Percentiles rank a stretch among this genome's conserved stretches.
These are phyloP conservation scores for Lanius ludovicianus DNA, from an alignment of 2,113 vertebrate species.

Conservation along the genomic window DNA sequence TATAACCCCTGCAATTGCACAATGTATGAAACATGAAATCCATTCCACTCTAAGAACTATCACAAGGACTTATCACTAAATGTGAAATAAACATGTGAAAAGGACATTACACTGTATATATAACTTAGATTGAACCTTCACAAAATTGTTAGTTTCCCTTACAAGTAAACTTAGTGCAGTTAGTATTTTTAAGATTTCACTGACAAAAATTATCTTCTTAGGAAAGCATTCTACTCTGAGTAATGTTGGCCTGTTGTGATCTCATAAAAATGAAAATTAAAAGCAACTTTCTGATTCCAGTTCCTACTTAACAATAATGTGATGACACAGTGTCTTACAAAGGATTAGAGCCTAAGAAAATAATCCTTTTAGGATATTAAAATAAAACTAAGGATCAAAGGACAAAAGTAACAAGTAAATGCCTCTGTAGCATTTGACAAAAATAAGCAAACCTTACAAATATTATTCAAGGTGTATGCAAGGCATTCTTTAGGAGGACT, in stretches of 20 bases:
- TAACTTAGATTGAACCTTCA: neutral
- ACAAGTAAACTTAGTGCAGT: neutral
- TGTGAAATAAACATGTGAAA: neutral
- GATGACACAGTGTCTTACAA: neutral
- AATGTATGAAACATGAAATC: neutral
- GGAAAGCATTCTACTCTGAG: neutral
- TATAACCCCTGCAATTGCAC: neutral
- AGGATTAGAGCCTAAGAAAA: neutral
- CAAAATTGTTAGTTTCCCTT: neutral
- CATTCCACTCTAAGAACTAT: neutral
- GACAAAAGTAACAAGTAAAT: neutral
- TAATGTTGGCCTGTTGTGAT: neutral
- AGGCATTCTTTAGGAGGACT: neutral
- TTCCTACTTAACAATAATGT: neutral
- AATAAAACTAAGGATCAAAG: neutral
- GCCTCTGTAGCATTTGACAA: neutral
- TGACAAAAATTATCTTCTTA: neutral
- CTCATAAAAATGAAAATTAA: neutral
- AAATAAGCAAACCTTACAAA: neutral
- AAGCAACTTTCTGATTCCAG: neutral
- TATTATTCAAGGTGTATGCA: neutral
- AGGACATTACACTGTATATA: neutral
- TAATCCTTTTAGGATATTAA: conserved; percentile 1
- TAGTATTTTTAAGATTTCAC: neutral
- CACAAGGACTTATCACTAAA: neutral